Percentiles rank a stretch among this genome's conserved stretches.
Conservation (phyloP, 2,113 vertebrate genomes). For the Nothoprocta pentlandii region DNA sequence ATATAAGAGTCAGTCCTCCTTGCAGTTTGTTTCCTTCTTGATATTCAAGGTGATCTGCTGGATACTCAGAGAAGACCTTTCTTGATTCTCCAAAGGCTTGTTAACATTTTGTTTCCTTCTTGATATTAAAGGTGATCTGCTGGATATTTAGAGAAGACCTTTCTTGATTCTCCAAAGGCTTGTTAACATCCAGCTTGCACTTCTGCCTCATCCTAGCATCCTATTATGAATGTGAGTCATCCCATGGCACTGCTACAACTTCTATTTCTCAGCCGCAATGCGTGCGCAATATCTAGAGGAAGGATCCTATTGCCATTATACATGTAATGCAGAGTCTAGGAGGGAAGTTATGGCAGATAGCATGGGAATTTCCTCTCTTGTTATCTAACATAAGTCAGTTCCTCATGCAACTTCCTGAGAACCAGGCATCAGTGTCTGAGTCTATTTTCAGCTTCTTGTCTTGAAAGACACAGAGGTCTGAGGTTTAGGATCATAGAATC, state of each 20-base stretch:
- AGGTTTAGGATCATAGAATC: too few species aligned
- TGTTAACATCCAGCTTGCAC: not conserved
- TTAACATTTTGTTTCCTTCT: not conserved
- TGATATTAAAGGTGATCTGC: not conserved
- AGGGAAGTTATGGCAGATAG: not conserved
- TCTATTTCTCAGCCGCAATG: fast-evolving
- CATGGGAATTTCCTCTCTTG: not conserved
- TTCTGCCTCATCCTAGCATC: not conserved
- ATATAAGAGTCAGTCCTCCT: not conserved
- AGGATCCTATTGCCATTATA: fast-evolving
- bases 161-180: not conserved
- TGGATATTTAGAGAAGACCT: not conserved
- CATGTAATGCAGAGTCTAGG: not conserved
- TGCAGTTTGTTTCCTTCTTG: not conserved
- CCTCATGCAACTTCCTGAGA: constrained; percentile 32
- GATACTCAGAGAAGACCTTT: not conserved
- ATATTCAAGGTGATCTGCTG: not conserved
- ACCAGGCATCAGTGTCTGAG: not conserved
- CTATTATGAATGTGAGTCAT: fast-evolving
- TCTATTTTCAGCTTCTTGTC: constrained; percentile 50
- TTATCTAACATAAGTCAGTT: not conserved
- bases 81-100: not conserved
- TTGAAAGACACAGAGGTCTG: not conserved
- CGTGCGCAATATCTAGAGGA: fast-evolving
- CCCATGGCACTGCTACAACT: fast-evolving